phyloP scores from a whole-genome alignment of 2,797 vertebrate genomes.

The Manis javanica region DNA sequence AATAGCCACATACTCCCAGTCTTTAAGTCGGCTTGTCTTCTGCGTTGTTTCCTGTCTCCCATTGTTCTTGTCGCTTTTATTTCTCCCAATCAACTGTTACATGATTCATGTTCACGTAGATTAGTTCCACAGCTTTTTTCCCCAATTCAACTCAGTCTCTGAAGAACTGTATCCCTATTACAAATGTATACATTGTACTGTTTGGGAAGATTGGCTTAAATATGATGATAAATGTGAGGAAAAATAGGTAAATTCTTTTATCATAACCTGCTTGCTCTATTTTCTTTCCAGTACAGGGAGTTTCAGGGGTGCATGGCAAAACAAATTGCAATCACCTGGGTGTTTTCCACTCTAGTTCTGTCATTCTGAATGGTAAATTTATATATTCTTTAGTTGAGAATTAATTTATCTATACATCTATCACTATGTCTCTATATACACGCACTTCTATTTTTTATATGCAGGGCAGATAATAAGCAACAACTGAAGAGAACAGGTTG shows the following conservation, averaged over 20 bases:
- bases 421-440: background rate
- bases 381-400: slow-evolving; percentile 71
- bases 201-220: slow-evolving; percentile 78
- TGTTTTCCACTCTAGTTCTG: slow-evolving; percentile 63
- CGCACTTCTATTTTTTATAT: slow-evolving; percentile 23
- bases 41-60: slow-evolving; percentile 80
- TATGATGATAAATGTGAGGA: slow-evolving; percentile 75
- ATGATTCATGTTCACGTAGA: slow-evolving; percentile 71
- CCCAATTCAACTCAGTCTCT: slow-evolving; percentile 29
- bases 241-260: slow-evolving; percentile 76
- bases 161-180: slow-evolving; percentile 65
- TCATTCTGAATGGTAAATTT: slow-evolving; percentile 68
- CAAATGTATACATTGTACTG: slow-evolving; percentile 72
- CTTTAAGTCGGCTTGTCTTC: slow-evolving; percentile 79
- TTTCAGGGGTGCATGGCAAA: slow-evolving; percentile 77
- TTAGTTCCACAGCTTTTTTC: slow-evolving; percentile 62
- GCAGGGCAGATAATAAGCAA: slow-evolving; percentile 16
- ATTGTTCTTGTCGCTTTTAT: slow-evolving; percentile 76
- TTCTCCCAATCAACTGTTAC: slow-evolving; percentile 36
- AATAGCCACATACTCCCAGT: slow-evolving; percentile 71
- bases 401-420: slow-evolving; percentile 18
- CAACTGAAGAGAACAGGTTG: slow-evolving; percentile 43
- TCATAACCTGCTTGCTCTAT: slow-evolving; percentile 63
- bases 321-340: slow-evolving; percentile 71
- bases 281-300: slow-evolving; percentile 75